Evolutionary conservation across 2,888 invertebrate genomes (phyloP), one percentile per base, ranked within the genome.

Genomic region (Sinopyrophorus schimmeli): DNA sequence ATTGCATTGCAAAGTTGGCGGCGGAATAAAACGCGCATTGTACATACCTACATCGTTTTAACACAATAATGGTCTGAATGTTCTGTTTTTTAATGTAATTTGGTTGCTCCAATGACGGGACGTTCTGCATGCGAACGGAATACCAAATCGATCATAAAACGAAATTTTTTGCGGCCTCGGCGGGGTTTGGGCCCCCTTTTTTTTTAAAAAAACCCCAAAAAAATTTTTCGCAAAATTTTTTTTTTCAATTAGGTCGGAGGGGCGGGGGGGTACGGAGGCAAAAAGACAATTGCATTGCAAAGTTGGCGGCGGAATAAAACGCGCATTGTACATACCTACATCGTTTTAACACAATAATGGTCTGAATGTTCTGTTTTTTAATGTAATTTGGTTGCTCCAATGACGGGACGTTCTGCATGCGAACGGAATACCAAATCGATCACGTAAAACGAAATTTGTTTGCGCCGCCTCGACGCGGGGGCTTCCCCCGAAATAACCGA

Each of bases 21-120:
- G 35, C 44, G 34, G 41, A 55, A 57, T 50, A 55, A 55, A 57
- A 54, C 47, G 43, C 53, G 51, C 54, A 46, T 54, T 56, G 52
- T 55, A 52, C 57, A 56, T 58, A 54, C 57, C 57, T 47, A 51
- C 47, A 47, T 46, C 47, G 51, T 47, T 58, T 57, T 59, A 60
- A 60, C 57, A 56, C 57, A 60, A 60, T 60, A 60, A 60, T 59
- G 57, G 55, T 57, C 57, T 53, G 55, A 60, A 60, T 59, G 59
- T 60, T 60, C 60, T 54, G 58, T 53, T 57, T 60, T 59, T 59
- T 60, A 60, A 60, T 60, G 58, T 56, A 60, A 60, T 60, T 60
- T 60, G 55, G 50, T 53, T 59, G 55, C 54, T 46, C 55, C 59
- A 57, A 57, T 59, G 57, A 57, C 53, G 57, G 59, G 59, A 54